These are phyloP conservation scores for Kryptolebias marmoratus DNA, from an alignment of 2,113 vertebrate species.

Conservation along the genomic window DNA sequence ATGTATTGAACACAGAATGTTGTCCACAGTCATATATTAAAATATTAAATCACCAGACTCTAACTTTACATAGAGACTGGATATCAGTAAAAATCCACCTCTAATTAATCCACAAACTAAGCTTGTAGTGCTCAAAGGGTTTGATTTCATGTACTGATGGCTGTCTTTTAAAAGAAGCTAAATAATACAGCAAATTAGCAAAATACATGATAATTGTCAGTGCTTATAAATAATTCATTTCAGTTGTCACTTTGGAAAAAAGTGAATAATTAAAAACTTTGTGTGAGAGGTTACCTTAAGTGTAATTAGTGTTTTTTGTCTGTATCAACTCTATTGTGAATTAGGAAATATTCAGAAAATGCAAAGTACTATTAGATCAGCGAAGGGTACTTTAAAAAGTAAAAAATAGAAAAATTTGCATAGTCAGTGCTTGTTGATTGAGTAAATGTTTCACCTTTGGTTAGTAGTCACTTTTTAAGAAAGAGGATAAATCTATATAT, in stretches of 20 bases:
- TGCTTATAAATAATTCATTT: background rate
- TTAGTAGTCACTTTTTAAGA: background rate
- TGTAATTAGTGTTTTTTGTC: background rate
- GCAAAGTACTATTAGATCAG: too few relatives aligned
- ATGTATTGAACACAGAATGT: too few relatives aligned
- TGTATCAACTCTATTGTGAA: too few relatives aligned
- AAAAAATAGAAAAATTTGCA: too few relatives aligned
- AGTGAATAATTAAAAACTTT: background rate
- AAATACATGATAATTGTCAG: background rate
- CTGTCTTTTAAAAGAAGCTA: background rate
- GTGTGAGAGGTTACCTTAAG: background rate
- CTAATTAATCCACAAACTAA: too few relatives aligned
- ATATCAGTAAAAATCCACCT: too few relatives aligned
- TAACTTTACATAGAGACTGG: too few relatives aligned
- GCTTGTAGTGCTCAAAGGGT: too few relatives aligned
- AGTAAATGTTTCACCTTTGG: constrained; percentile 16
- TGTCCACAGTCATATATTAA: too few relatives aligned
- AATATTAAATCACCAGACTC: too few relatives aligned
- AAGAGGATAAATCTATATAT: constrained; percentile 16
- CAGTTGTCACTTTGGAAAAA: background rate
- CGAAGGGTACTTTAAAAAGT: background rate
- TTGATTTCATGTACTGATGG: too few relatives aligned
- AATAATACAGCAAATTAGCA: background rate
- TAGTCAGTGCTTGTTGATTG: background rate
- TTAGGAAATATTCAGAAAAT: too few relatives aligned